Base-by-base conservation (phyloP, 2,888 invertebrate species). In the Trilocha varians region DNA sequence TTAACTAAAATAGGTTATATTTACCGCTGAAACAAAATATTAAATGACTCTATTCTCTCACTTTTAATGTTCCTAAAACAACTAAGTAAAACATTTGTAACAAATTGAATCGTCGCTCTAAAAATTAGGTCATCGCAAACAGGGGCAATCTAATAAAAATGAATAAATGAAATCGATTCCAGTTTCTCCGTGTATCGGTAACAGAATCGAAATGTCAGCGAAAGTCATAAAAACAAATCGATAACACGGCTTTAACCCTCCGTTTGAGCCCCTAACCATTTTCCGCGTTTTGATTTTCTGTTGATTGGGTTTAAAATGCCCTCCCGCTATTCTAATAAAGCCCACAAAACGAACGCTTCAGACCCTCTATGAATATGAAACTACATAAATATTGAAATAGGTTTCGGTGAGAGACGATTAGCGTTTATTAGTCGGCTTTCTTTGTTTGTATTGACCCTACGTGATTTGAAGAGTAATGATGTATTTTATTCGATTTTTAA, bases 241-340 rank as follows among this genome's bases (percentile, higher is more conserved):
- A 83, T 84, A 74, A 72, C 70, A 66, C 57, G 72, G 77, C 71
- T 78, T 80, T 80, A 79, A 80, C 82, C 84, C 80, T 83, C 82
- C 72, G 76, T 75, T 77, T 60, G 65, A 71, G 68, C 61, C 68
- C 80, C 80, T 74, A 74, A 62, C 70, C 62, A 78, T 84, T 83
- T 83, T 80, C 80, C 80, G 83, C 79, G 65, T 82, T 84, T 82
- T 83, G 83, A 83, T 82, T 85, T 82, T 78, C 75, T 72, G 59
- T 78, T 80, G 79, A 83, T 84, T 82, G 78, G 74, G 80, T 82
- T 83, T 80, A 82, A 82, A 84, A 78, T 78, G 71, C 71, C 73
- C 73, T 69, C 67, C 68, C 58, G 70, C 69, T 72, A 71, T 80
- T 75, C 76, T 74, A 70, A 70, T 77, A 78, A 70, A 71, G 69